Evolutionary conservation across 2,113 vertebrate genomes (phyloP).

Genomic region (Epinephelus cyanopodus): DNA sequence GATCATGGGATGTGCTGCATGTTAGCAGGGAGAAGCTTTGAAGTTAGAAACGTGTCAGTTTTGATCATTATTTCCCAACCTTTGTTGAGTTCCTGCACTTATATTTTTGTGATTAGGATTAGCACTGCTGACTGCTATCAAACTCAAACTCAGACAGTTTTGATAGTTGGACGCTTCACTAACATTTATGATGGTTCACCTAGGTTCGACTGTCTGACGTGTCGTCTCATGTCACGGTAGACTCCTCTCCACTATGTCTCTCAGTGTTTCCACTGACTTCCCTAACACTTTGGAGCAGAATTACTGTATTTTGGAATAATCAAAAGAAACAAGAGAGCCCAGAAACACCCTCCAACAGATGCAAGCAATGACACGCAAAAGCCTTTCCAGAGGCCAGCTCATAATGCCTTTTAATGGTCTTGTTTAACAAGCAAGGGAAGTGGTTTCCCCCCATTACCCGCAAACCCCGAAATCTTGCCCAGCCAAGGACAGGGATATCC

Average conservation of each 20-base stretch:
- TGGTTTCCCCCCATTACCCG: conserved; percentile 81
- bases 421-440: conserved; percentile 86
- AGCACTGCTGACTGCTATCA: no score
- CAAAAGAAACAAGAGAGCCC: conserved; percentile 62
- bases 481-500: conserved; percentile 80
- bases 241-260: conserved; percentile 7
- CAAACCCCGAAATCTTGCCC: conserved; percentile 75
- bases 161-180: background rate
- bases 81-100: background rate
- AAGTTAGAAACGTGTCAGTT: conserved; percentile 52
- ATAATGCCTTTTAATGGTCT: conserved; percentile 83
- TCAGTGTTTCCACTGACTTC: conserved; percentile 36
- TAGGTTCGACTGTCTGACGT: background rate
- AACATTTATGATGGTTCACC: background rate
- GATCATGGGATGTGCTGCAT: conserved; percentile 58
- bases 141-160: background rate
- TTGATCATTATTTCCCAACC: conserved; percentile 2
- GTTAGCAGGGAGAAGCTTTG: conserved; percentile 40
- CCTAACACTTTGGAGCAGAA: conserved; percentile 38
- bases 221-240: background rate
- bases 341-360: conserved; percentile 77
- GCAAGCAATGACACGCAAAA: conserved; percentile 75
- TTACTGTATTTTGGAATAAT: conserved; percentile 62
- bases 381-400: conserved; percentile 66
- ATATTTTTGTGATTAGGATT: no score